Conservation (phyloP, 2,888 invertebrate species). For the Miltochrista miniata region DNA sequence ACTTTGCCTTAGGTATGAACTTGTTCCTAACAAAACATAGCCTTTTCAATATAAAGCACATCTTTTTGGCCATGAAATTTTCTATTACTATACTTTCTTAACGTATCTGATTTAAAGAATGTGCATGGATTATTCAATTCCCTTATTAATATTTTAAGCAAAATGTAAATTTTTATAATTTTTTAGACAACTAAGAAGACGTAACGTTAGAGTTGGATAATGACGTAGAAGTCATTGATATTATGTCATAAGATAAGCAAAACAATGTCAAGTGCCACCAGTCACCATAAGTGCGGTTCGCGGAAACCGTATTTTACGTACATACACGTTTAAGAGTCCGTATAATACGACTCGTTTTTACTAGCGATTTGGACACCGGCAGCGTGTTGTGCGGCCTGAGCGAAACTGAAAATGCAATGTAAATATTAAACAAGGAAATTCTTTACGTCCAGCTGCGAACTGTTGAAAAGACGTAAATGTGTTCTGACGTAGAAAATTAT, state of each 20-base stretch:
- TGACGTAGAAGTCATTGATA: neutral
- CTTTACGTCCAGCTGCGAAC: constrained; percentile 3
- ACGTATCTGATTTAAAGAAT: too few relatives aligned
- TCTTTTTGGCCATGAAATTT: too few relatives aligned
- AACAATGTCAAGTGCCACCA: constrained; percentile 32
- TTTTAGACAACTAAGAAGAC: too few relatives aligned
- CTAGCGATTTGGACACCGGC: constrained; percentile 48
- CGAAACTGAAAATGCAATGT: constrained; percentile 63
- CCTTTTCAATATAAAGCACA: too few relatives aligned
- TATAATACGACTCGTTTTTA: constrained; percentile 68
- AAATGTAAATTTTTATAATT: too few relatives aligned
- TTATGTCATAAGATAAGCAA: neutral
- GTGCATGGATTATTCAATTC: too few relatives aligned
- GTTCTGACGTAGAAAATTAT: neutral
- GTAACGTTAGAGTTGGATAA: too few relatives aligned
- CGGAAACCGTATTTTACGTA: constrained; percentile 61
- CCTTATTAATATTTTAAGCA: too few relatives aligned
- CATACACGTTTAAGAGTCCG: constrained; percentile 77
- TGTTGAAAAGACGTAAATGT: neutral
- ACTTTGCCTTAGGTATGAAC: too few relatives aligned
- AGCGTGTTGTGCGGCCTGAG: constrained; percentile 57
- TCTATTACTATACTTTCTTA: too few relatives aligned
- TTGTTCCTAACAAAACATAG: too few relatives aligned
- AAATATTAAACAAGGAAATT: constrained; percentile 25
- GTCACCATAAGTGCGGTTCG: constrained; percentile 28